phyloP scores from a whole-genome alignment of 2,888 invertebrate genomes.

The Bhutanitis thaidina region DNA sequence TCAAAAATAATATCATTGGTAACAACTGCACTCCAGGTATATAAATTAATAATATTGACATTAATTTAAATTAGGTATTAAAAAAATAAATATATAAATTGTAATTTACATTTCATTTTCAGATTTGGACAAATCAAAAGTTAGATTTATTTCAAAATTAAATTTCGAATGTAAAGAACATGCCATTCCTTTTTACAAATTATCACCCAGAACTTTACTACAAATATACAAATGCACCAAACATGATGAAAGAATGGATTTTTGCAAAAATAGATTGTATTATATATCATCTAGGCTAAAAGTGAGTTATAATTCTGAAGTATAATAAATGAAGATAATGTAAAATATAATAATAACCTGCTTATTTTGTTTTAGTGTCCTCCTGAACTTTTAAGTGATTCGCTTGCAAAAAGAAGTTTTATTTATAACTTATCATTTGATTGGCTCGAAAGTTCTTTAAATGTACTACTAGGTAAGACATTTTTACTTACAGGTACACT shows the following conservation, averaged over 20 bases:
- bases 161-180: slow-evolving; percentile 68
- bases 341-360: too few species aligned
- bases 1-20: neutral
- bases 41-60: too few species aligned
- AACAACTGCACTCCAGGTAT: neutral
- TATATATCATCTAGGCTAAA: slow-evolving; percentile 73
- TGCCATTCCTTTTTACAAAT: slow-evolving; percentile 71
- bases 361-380: slow-evolving; percentile 49
- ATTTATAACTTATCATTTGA: slow-evolving; percentile 76
- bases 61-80: too few species aligned
- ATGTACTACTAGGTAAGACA: slow-evolving; percentile 67
- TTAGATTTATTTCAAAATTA: slow-evolving; percentile 54
- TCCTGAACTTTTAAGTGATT: slow-evolving; percentile 62
- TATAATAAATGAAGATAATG: too few species aligned
- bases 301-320: slow-evolving; percentile 34
- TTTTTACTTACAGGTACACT: neutral
- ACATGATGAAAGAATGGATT: slow-evolving; percentile 57
- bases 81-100: too few species aligned
- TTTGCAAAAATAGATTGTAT: slow-evolving; percentile 77
- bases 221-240: slow-evolving; percentile 51
- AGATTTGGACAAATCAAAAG: slow-evolving; percentile 47
- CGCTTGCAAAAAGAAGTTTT: slow-evolving; percentile 73
- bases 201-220: slow-evolving; percentile 54
- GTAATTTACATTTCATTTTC: slow-evolving; percentile 20
- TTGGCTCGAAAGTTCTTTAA: slow-evolving; percentile 73